phyloP scores from a whole-genome alignment of 2,888 invertebrate species.

The Zygothrica quintamaculata region DNA sequence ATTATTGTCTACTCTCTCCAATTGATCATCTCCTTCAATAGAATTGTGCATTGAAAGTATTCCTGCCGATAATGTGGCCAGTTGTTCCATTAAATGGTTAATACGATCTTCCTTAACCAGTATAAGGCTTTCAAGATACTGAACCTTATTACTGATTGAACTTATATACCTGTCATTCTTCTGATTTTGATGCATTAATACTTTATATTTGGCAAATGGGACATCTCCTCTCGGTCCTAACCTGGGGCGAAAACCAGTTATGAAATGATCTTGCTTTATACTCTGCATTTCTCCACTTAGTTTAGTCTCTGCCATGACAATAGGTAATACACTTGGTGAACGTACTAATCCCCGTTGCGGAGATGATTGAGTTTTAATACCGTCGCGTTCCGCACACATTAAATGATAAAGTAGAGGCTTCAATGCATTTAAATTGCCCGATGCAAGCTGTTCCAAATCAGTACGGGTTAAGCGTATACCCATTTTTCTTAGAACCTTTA shows the following conservation, averaged over 20 bases:
- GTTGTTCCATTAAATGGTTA: background rate
- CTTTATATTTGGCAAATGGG: slow-evolving; percentile 5
- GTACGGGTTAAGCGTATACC: slow-evolving; percentile 86
- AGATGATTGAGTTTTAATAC: background rate
- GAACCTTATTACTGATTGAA: slow-evolving; percentile 16
- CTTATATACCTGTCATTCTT: slow-evolving; percentile 18
- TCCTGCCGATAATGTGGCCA: background rate
- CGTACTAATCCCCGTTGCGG: no score
- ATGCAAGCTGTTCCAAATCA: slow-evolving; percentile 87
- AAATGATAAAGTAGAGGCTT: slow-evolving; percentile 86
- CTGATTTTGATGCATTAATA: slow-evolving; percentile 4
- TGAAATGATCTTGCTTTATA: background rate
- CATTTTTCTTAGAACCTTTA: slow-evolving; percentile 89
- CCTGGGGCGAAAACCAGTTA: no score
- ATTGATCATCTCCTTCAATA: no score
- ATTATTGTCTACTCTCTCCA: no score
- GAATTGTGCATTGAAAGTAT: no score
- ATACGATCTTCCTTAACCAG: slow-evolving; percentile 30
- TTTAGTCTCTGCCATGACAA: no score
- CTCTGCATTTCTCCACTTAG: background rate
- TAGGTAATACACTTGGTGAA: no score
- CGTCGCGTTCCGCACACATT: slow-evolving; percentile 40
- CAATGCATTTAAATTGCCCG: slow-evolving; percentile 87
- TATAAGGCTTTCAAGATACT: slow-evolving; percentile 29
- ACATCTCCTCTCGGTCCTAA: background rate